Base-by-base conservation (phyloP, 2,113 vertebrate genomes). In the Emydocephalus ijimae region DNA sequence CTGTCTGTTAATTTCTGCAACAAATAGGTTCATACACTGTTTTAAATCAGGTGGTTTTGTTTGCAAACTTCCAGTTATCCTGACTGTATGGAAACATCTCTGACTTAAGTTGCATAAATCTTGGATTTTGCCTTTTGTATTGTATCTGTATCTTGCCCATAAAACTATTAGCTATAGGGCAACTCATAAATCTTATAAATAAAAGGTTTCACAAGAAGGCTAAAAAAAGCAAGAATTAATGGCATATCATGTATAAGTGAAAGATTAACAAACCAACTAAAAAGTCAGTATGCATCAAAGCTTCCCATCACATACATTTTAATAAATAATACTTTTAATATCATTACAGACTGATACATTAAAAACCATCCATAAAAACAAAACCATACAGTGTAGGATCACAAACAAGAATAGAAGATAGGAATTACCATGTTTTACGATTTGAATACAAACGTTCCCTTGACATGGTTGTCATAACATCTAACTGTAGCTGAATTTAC, bases 1-100 rank as follows among this genome's bases (percentile, higher is more conserved):
- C 55, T 48, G 91, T 93, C 87, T 81, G 3, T 50, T 96, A 7
- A 87, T 88, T 14, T 87, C 61, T 29, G 1, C 21, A 94, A 92
- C 15, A 52, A 14, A 85, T 3, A 87, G n/a, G 92, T n/a, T 1
- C 89, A 26, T 59, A 26, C 45, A 26, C 91, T 52, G 69, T 54
- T 95, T 91, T 61, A 93, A 85, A 39, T 24, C 5, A 3, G 0
- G 18, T 5, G 18, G 0, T n/a, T 54, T 50, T 29, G 50, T 91
- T 91, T 8, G 26, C 2, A 39, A 0, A 5, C 20, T 54, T 61
- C 85, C 26, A 90, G 29, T 54, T 50, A 93, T 93, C 54, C 90
- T 94, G 50, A 48, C 92, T 52, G 2, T 39, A 57, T 3, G 9
- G 86, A 0, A 89, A 50, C 86, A 45, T n/a, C 24, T 14, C 39